phyloP scores from a whole-genome alignment of 2,888 invertebrate species.

The Conchocele bisecta region DNA sequence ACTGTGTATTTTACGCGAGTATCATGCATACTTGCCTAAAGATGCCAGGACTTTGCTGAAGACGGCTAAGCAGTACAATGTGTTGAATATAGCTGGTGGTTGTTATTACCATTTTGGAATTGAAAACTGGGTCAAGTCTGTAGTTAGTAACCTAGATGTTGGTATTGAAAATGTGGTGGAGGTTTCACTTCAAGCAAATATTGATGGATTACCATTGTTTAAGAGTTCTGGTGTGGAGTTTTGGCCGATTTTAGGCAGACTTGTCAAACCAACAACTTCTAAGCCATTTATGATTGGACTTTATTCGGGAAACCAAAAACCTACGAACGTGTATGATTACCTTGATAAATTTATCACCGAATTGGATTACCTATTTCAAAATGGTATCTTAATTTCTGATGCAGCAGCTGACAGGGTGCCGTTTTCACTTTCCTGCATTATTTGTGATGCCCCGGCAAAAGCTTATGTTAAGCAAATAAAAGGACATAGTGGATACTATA shows the following conservation, averaged over 20 bases:
- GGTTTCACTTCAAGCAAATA: slow-evolving; percentile 25
- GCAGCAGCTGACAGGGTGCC: background rate
- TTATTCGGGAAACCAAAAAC: background rate
- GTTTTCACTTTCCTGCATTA: slow-evolving; percentile 37
- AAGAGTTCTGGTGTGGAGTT: slow-evolving; percentile 1
- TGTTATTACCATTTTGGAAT: slow-evolving; percentile 50
- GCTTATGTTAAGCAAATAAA: slow-evolving; percentile 57
- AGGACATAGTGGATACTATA: slow-evolving; percentile 63
- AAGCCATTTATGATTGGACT: background rate
- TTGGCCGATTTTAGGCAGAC: background rate
- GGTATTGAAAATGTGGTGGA: background rate
- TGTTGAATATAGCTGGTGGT: slow-evolving; percentile 28
- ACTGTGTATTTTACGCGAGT: slow-evolving; percentile 3
- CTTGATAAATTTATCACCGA: background rate
- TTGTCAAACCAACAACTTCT: background rate
- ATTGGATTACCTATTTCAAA: background rate
- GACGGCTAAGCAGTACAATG: slow-evolving; percentile 8
- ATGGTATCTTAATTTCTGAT: background rate
- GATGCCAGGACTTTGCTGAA: slow-evolving; percentile 42
- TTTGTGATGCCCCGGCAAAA: slow-evolving; percentile 72
- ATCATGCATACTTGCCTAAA: slow-evolving; percentile 26
- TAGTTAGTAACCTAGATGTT: background rate
- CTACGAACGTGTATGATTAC: background rate
- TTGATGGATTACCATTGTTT: slow-evolving; percentile 22
- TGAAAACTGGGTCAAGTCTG: background rate